phyloP scores from a whole-genome alignment of 2,797 vertebrate species.

The Synaphobranchus kaupii region DNA sequence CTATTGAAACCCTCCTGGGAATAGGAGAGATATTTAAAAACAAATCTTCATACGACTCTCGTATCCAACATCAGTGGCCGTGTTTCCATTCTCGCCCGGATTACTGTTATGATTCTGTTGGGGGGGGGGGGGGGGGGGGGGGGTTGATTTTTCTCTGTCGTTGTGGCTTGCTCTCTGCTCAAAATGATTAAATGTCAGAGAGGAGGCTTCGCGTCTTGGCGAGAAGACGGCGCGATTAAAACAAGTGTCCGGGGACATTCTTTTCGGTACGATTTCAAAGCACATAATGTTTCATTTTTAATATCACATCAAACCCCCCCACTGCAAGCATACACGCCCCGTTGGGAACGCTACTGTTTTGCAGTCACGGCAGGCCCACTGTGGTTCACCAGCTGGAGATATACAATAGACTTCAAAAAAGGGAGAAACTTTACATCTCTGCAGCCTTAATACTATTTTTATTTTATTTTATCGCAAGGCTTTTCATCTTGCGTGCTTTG shows the following conservation, averaged over 20 bases:
- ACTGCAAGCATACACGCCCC: neutral
- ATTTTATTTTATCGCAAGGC: neutral
- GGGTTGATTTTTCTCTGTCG: neutral
- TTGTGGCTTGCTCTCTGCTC: neutral
- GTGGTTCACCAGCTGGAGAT: neutral
- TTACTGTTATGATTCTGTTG: neutral
- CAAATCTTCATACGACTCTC: neutral
- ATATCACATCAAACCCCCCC: neutral
- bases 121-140: neutral
- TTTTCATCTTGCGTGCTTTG: neutral
- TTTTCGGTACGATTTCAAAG: neutral
- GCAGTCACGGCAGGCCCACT: neutral
- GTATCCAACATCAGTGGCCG: neutral
- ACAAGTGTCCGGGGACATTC: neutral
- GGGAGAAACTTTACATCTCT: neutral
- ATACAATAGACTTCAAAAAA: neutral
- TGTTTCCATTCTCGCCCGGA: neutral
- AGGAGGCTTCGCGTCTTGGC: neutral
- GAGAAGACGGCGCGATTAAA: neutral
- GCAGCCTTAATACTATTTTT: neutral
- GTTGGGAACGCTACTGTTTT: neutral
- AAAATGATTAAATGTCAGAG: neutral
- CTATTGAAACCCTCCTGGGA: neutral
- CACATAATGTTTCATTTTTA: slow-evolving; percentile 11
- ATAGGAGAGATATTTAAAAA: neutral